These are phyloP conservation scores for Odontocerum albicorne DNA, from an alignment of 2,888 invertebrate species.

Conservation along the genomic window DNA sequence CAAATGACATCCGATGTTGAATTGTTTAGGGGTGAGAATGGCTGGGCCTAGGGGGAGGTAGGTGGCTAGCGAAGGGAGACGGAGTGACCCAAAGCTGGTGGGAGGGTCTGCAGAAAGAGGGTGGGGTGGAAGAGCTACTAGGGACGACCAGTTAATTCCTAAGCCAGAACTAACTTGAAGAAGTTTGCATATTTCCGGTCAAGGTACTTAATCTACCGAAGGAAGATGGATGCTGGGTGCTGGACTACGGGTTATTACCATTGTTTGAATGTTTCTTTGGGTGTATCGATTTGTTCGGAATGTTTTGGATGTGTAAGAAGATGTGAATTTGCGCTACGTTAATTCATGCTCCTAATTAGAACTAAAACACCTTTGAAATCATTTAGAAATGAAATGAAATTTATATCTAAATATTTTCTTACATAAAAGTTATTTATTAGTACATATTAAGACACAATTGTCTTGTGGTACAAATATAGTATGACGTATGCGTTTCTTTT, in stretches of 20 bases:
- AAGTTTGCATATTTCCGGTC: constrained; percentile 37
- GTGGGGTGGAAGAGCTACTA: constrained; percentile 4
- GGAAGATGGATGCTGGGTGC: constrained; percentile 33
- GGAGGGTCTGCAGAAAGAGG: constrained; percentile 1
- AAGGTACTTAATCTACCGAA: constrained; percentile 34
- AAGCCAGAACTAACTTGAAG: constrained; percentile 34
- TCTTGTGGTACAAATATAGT: no score
- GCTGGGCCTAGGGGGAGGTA: constrained; percentile 32
- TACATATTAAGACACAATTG: no score
- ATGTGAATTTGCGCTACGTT: no score
- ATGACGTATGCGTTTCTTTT: no score
- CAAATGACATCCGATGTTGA: constrained; percentile 58
- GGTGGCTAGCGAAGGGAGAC: constrained; percentile 41
- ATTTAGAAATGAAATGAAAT: no score
- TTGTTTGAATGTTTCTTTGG: constrained; percentile 21
- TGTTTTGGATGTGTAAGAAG: background rate
- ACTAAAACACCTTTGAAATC: no score
- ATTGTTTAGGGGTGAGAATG: constrained; percentile 43
- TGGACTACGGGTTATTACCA: constrained; percentile 19
- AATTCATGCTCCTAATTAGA: no score
- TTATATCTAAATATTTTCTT: no score
- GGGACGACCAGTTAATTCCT: constrained; percentile 29
- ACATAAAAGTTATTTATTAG: no score
- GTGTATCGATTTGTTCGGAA: constrained; percentile 6
- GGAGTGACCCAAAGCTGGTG: constrained; percentile 38